Conservation (phyloP, 2,113 vertebrate genomes). For the Pyxicephalus adspersus region DNA sequence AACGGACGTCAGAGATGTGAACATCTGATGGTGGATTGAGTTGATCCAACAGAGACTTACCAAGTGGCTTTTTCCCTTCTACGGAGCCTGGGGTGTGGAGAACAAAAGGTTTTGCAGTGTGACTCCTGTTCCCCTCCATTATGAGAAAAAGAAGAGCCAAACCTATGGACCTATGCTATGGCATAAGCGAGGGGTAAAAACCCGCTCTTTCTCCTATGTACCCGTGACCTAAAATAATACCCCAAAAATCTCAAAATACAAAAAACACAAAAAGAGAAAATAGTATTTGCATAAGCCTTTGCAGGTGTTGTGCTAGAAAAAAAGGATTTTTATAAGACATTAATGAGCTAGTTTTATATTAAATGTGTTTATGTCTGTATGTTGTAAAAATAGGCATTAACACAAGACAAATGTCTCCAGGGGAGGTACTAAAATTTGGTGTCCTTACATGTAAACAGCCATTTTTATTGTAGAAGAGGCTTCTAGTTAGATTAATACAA, state of each 20-base stretch:
- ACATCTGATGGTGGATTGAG: conserved; percentile 80
- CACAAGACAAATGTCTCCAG: conserved; percentile 70
- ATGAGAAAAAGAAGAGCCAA: conserved; percentile 33
- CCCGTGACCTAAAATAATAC: conserved; percentile 55
- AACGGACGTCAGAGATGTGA: conserved; percentile 94
- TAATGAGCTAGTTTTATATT: conserved; percentile 83
- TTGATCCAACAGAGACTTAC: neutral
- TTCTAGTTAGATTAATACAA: conserved; percentile 66
- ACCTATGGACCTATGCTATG: conserved; percentile 12
- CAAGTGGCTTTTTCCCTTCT: conserved; percentile 12
- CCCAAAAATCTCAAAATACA: conserved; percentile 68
- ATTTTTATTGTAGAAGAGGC: conserved; percentile 82
- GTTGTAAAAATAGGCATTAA: conserved; percentile 77
- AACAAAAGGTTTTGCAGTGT: conserved; percentile 23
- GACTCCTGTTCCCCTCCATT: conserved; percentile 6
- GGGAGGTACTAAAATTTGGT: conserved; percentile 74
- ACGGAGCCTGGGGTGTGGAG: conserved; percentile 62
- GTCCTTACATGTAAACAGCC: conserved; percentile 73
- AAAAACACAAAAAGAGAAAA: conserved; percentile 66
- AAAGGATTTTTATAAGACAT: conserved; percentile 71
- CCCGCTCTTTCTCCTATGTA: neutral
- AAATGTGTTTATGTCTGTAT: conserved; percentile 75
- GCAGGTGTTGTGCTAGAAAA: conserved; percentile 69
- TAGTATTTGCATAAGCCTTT: conserved; percentile 72
- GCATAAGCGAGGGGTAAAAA: conserved; percentile 56